phyloP scores from a whole-genome alignment of 1,140 invertebrate genomes.

The Aphis gossypii region DNA sequence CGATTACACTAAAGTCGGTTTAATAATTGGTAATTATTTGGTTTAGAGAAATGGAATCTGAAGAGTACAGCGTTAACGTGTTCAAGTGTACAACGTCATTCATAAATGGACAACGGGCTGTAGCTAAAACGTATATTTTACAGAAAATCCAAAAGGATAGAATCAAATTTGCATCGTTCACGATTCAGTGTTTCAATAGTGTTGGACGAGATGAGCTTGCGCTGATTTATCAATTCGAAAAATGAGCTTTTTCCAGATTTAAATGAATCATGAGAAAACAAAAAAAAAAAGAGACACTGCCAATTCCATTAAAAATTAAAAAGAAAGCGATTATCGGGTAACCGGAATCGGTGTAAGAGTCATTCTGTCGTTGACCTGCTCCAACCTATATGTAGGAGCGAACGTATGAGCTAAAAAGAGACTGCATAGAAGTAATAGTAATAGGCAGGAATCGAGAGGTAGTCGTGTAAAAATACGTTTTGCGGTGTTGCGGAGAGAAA shows the following conservation, averaged over 20 bases:
- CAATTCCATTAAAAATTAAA: neutral
- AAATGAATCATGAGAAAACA: neutral
- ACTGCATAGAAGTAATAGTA: neutral
- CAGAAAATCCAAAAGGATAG: too few relatives aligned
- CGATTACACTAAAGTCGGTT: neutral
- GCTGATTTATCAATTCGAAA: neutral
- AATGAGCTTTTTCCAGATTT: neutral
- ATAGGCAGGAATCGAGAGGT: neutral
- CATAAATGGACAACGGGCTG: too few relatives aligned
- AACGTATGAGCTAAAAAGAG: neutral
- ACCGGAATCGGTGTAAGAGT: slow-evolving; percentile 27
- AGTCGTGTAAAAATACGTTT: slow-evolving; percentile 10
- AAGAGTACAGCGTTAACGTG: too few relatives aligned
- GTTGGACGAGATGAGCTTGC: neutral
- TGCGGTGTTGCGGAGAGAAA: slow-evolving; percentile 37
- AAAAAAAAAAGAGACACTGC: neutral
- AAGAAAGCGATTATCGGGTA: neutral
- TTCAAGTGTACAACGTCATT: neutral
- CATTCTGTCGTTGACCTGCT: slow-evolving; percentile 52
- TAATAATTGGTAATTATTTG: neutral
- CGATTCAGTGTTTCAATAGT: neutral
- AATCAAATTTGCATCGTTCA: neutral
- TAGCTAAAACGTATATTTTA: too few relatives aligned
- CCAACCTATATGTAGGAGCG: slow-evolving; percentile 16
- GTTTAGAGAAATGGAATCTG: neutral